phyloP scores from a whole-genome alignment of 2,888 invertebrate species.

The Drosophila barbarae region DNA sequence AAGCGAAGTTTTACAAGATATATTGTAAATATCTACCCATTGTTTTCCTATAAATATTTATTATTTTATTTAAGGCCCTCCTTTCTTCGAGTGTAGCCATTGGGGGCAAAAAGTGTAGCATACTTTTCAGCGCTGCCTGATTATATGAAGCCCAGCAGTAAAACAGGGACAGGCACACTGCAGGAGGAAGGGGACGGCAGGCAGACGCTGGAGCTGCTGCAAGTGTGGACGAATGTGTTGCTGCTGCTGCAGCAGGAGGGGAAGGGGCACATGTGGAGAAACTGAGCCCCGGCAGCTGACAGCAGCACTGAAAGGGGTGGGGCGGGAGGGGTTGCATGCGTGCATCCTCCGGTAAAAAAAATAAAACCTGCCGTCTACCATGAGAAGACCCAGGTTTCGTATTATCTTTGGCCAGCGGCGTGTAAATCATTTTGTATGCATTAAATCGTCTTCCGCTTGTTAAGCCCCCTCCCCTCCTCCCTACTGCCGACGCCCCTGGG shows the following conservation, averaged over 20 bases:
- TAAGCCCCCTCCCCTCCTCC: not conserved
- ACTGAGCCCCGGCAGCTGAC: conserved; percentile 24
- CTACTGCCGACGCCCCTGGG: conserved; percentile 3
- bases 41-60: not conserved
- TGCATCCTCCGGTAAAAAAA: conserved; percentile 17
- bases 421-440: conserved; percentile 76
- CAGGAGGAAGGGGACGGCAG: not conserved
- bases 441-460: conserved; percentile 67
- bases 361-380: conserved; percentile 6
- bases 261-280: conserved; percentile 20
- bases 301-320: not conserved
- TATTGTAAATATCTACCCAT: too few species aligned
- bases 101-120: conserved; percentile 56
- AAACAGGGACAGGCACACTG: conserved; percentile 2
- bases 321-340: conserved; percentile 9
- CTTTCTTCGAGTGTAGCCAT: conserved; percentile 17
- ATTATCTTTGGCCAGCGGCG: conserved; percentile 70
- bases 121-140: conserved; percentile 71
- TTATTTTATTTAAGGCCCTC: not conserved
- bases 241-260: not conserved
- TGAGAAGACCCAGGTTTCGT: conserved; percentile 31
- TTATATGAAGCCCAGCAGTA: conserved; percentile 54
- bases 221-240: conserved; percentile 22
- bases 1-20: not conserved
- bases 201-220: conserved; percentile 6